Evolutionary conservation across 2,888 invertebrate genomes (phyloP), one percentile per base, ranked within the genome.

Genomic region (Torymus auratus): DNA sequence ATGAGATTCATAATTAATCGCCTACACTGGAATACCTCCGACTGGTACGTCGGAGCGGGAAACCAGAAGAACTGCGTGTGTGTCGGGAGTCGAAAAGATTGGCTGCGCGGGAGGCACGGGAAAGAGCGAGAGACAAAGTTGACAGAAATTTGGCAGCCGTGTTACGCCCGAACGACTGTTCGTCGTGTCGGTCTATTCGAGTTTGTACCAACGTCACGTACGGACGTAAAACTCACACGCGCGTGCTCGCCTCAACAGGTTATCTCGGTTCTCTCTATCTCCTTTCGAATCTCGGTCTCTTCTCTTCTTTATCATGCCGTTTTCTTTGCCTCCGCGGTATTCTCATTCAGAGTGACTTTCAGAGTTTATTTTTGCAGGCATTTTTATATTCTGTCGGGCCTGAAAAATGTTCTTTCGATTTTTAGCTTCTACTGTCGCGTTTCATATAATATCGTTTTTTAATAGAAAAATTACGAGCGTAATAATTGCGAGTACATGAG

Each of bases 1-100:
- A 52, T 23, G 67, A 75, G 75, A 75, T 67, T 60, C 75, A 67
- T 75, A 75, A 75, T 75, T 75, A 65, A 75, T 74, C 56, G 20
- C 14, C 15, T 41, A 41, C 11, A 61, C 52, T 67, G 50, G 58
- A 50, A 14, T 28, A 13, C 12, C 7, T 17, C 28, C 3, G 15
- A 13, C n/a, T 50, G 12, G 10, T 20, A 14, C n/a, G 60, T 41
- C 41, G 41, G 7, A 41, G 41, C 41, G 41, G 41, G 1, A 41
- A 41, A 41, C 5, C 7, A 41, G 41, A 7, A 41, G 41, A 41
- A 41, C 7, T 41, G 41, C 7, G 7, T 7, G 7, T 3, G 28
- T 7, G 41, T 41, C 7, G 41, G 41, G 7, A 41, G 41, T 41
- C 41, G 41, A 41, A 41, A 41, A 41, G 41, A 41, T 41, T 41